Evolutionary conservation across 2,113 vertebrate species (phyloP).

Genomic region (Cephalopholis sonnerati): DNA sequence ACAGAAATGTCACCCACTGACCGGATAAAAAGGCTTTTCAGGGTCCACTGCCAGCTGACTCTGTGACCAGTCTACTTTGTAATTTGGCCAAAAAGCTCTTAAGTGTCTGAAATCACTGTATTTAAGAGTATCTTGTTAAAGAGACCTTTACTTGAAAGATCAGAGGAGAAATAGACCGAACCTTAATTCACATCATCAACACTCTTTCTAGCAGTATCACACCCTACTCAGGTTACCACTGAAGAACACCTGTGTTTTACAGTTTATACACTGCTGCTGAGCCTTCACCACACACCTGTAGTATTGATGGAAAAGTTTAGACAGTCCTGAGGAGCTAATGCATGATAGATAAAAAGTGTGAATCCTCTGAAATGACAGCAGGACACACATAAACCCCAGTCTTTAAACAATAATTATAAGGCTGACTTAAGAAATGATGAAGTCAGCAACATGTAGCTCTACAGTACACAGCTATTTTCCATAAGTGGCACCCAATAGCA

Average conservation of each 20-base stretch:
- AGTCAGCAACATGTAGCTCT: conserved; percentile 1
- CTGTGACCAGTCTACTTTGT: conserved; percentile 48
- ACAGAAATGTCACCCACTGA: conserved; percentile 67
- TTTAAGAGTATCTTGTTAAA: conserved; percentile 54
- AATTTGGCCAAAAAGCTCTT: conserved; percentile 63
- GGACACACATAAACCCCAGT: background rate
- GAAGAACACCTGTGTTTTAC: background rate
- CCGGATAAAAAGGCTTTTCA: conserved; percentile 51
- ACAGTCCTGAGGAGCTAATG: background rate
- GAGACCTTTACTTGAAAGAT: conserved; percentile 46
- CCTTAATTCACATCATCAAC: conserved; percentile 29
- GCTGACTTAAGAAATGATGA: background rate
- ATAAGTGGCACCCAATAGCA: conserved; percentile 11
- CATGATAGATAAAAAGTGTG: background rate
- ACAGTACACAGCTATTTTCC: background rate
- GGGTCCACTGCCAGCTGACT: conserved; percentile 47
- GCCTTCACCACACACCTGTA: conserved; percentile 10
- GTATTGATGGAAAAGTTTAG: background rate
- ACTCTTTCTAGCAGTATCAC: conserved; percentile 19
- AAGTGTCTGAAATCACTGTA: conserved; percentile 57
- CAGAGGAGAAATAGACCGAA: conserved; percentile 27
- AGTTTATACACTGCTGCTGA: background rate
- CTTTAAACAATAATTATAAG: conserved; percentile 9
- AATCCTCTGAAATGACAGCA: background rate
- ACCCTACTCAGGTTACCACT: conserved; percentile 4